Conservation (phyloP, 2,797 vertebrate species). For the Crocidura indochinensis region DNA sequence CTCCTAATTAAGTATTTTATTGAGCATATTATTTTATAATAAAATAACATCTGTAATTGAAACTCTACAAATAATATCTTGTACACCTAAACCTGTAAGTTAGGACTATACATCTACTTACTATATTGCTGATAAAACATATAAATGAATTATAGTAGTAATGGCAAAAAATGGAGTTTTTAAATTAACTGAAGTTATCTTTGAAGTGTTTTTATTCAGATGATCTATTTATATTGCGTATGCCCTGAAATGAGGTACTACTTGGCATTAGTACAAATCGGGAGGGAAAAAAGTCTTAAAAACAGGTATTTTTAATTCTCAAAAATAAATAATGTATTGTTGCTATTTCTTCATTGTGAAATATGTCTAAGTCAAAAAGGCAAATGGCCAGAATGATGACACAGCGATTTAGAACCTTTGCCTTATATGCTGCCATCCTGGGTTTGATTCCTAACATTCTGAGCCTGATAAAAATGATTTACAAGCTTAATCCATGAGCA, state of each 20-base stretch:
- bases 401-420: no score
- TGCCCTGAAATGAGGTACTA: background rate
- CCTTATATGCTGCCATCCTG: no score
- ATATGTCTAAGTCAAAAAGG: background rate
- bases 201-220: background rate
- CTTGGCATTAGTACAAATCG: background rate
- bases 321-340: background rate
- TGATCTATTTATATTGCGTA: background rate
- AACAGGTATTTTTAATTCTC: background rate
- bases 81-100: background rate
- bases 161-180: background rate
- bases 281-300: background rate
- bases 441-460: no score
- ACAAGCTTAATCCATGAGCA: no score
- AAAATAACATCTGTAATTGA: constrained; percentile 2
- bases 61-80: constrained; percentile 58
- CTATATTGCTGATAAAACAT: background rate
- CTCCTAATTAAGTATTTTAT: constrained; percentile 45
- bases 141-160: background rate
- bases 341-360: background rate
- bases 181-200: background rate
- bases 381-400: background rate
- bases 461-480: no score
- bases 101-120: constrained; percentile 26
- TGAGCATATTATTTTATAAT: background rate